Evolutionary conservation across 92 coral and sea anemone species (phyloP).

Genomic region (Diadumene lineata): DNA sequence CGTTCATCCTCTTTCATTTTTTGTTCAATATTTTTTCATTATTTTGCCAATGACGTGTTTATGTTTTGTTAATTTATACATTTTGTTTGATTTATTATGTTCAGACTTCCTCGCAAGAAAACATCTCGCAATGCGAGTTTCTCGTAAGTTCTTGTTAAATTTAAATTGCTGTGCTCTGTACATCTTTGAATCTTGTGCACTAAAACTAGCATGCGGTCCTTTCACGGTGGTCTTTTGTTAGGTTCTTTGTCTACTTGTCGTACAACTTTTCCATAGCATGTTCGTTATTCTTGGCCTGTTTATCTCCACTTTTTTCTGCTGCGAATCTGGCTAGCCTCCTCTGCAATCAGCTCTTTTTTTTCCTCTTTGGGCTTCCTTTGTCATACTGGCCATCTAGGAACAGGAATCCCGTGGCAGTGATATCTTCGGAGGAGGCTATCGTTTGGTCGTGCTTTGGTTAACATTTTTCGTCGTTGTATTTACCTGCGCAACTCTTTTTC

Average conservation of each 20-base stretch:
- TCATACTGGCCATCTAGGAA: no score
- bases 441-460: no score
- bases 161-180: neutral
- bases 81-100: constrained; percentile 26
- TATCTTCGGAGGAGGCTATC: no score
- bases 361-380: no score
- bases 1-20: neutral
- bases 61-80: neutral
- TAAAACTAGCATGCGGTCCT: no score
- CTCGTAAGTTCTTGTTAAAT: constrained; percentile 43
- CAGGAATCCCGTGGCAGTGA: no score
- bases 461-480: neutral
- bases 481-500: neutral
- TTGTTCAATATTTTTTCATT: neutral
- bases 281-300: neutral
- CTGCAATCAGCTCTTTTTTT: no score
- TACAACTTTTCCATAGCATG: neutral
- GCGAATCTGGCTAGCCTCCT: no score
- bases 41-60: no score
- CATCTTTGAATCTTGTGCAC: neutral
- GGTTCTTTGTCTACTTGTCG: neutral
- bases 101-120: constrained; percentile 55
- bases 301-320: no score
- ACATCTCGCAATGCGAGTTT: constrained; percentile 61
- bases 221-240: neutral